Percentiles rank a stretch among this genome's conserved stretches.
Conservation (phyloP, 1,140 invertebrate genomes). For the Magallana ariakensis region DNA sequence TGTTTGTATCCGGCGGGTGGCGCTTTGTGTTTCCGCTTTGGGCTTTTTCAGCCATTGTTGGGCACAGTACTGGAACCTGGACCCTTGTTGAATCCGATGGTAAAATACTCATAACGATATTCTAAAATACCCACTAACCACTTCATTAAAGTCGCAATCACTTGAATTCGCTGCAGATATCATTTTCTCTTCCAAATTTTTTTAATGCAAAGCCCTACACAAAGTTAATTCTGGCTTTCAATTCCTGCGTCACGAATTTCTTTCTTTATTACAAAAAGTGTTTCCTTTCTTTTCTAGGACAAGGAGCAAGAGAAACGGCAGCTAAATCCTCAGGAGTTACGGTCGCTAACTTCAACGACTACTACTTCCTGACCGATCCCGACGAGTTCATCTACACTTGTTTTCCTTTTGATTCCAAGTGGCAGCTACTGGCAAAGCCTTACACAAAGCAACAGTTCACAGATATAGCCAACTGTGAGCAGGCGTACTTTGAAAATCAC, state of each 20-base stretch:
- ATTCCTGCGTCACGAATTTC: too few relatives aligned
- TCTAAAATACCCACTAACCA: too few relatives aligned
- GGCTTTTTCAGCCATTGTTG: slow-evolving; percentile 51
- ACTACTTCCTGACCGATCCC: slow-evolving; percentile 71
- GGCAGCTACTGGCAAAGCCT: slow-evolving; percentile 67
- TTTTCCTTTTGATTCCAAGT: slow-evolving; percentile 60
- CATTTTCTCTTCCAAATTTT: too few relatives aligned
- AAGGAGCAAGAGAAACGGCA: slow-evolving; percentile 27
- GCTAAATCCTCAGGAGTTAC: slow-evolving; percentile 9
- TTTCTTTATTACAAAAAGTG: too few relatives aligned
- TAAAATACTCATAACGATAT: background rate
- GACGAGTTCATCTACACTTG: slow-evolving; percentile 67
- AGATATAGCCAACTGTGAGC: slow-evolving; percentile 50
- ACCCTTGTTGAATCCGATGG: slow-evolving; percentile 46
- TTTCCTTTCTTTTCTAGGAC: background rate
- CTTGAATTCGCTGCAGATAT: too few relatives aligned
- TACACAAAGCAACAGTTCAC: slow-evolving; percentile 60
- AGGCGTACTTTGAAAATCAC: slow-evolving; percentile 49
- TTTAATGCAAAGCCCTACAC: too few relatives aligned
- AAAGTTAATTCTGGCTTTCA: too few relatives aligned
- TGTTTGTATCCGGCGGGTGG: slow-evolving; percentile 62
- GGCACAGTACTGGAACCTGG: slow-evolving; percentile 48
- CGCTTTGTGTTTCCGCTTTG: slow-evolving; percentile 60
- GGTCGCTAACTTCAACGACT: slow-evolving; percentile 63
- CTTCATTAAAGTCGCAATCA: too few relatives aligned